These are phyloP conservation scores for Pluvianellus socialis DNA, from an alignment of 2,113 vertebrate species.

Conservation along the genomic window DNA sequence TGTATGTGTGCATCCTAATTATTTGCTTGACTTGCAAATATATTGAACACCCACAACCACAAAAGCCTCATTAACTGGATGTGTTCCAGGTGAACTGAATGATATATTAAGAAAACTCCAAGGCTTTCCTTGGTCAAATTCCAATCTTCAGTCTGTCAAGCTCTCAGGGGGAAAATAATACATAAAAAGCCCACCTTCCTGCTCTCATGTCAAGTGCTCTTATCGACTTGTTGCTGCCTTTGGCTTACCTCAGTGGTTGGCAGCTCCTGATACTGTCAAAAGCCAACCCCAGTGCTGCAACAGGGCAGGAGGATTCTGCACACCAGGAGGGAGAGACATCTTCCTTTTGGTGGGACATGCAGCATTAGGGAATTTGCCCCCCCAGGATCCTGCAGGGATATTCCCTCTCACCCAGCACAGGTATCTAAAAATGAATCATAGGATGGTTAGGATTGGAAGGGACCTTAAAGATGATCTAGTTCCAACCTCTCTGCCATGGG, in stretches of 20 bases:
- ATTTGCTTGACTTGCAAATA: neutral
- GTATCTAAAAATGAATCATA: neutral
- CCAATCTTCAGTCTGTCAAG: neutral
- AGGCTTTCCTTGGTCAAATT: neutral
- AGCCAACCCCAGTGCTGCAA: neutral
- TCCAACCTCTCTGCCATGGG: neutral
- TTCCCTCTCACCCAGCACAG: neutral
- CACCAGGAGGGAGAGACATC: neutral
- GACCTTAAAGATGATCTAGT: neutral
- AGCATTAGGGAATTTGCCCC: neutral
- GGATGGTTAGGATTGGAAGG: neutral
- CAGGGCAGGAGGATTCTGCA: neutral
- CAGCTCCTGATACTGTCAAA: neutral
- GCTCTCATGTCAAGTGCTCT: neutral
- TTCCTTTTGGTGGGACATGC: neutral
- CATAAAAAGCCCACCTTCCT: neutral
- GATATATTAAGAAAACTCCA: neutral
- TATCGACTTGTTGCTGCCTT: neutral
- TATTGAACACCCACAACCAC: neutral
- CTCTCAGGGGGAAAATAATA: neutral
- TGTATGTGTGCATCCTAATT: neutral
- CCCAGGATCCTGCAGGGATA: neutral
- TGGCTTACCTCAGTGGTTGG: neutral
- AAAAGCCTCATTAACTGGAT: neutral
- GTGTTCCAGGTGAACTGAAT: neutral